Percentiles rank a stretch among this genome's conserved stretches.
These are phyloP conservation scores for Lepidochrysops patricia DNA, from an alignment of 2,888 invertebrate genomes.

Conservation along the genomic window DNA sequence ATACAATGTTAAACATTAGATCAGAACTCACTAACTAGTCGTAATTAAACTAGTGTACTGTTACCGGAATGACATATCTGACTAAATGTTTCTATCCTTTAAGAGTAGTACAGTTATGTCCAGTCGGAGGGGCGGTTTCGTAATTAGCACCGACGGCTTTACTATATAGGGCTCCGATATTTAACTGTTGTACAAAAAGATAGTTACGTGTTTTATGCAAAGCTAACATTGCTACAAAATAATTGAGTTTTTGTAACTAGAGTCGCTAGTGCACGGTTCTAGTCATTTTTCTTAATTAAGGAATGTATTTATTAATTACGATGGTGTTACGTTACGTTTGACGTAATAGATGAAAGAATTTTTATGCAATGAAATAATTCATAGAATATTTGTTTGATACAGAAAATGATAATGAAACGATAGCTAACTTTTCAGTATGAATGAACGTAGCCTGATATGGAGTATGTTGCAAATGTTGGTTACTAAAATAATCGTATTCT, in stretches of 20 bases:
- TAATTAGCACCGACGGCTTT: slow-evolving; percentile 50
- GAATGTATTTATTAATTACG: neutral
- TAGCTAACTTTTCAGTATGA: too few species aligned
- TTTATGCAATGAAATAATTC: too few species aligned
- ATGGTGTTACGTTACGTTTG: neutral
- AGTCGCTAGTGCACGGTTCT: neutral
- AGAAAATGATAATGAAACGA: too few species aligned
- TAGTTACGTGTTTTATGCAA: neutral
- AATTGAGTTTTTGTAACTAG: neutral
- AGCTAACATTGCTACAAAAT: neutral
- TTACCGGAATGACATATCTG: slow-evolving; percentile 63
- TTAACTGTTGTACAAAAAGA: slow-evolving; percentile 38
- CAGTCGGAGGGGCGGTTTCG: slow-evolving; percentile 48
- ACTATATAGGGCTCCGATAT: slow-evolving; percentile 50
- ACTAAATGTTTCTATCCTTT: slow-evolving; percentile 68
- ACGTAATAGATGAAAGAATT: neutral
- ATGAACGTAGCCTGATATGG: too few species aligned
- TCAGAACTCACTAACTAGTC: slow-evolving; percentile 50
- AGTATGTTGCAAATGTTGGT: too few species aligned
- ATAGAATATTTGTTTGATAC: too few species aligned
- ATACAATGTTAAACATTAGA: slow-evolving; percentile 56
- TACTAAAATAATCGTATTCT: too few species aligned
- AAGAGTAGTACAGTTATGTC: slow-evolving; percentile 57
- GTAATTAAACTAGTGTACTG: slow-evolving; percentile 61
- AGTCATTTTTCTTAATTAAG: neutral